Evolutionary conservation across 2,888 invertebrate species (phyloP).

Genomic region (Ormyrus nitidulus): DNA sequence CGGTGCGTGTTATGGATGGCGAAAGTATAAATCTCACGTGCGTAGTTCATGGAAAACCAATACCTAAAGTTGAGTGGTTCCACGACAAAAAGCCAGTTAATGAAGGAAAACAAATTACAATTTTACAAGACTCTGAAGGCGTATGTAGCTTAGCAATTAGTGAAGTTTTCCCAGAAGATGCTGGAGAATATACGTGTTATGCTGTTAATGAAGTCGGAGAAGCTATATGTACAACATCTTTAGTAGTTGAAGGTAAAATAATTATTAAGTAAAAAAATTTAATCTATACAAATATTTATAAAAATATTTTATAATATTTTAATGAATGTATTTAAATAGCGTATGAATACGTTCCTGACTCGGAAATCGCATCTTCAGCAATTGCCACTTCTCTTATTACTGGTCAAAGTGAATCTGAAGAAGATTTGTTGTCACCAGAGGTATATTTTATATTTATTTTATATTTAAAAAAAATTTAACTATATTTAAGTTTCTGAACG

Average conservation of each 20-base stretch:
- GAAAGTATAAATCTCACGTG: conserved; percentile 87
- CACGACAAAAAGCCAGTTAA: conserved; percentile 83
- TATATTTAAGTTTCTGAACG: neutral
- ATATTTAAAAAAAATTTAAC: conserved; percentile 42
- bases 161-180: conserved; percentile 94
- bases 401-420: conserved; percentile 84
- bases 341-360: conserved; percentile 94
- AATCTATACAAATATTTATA: neutral
- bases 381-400: conserved; percentile 77
- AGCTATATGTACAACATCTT: conserved; percentile 85
- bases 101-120: conserved; percentile 86
- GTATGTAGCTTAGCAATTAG: conserved; percentile 87
- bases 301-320: neutral
- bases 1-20: conserved; percentile 91
- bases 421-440: conserved; percentile 88
- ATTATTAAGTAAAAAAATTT: neutral
- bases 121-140: conserved; percentile 87
- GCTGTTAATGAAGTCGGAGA: conserved; percentile 90
- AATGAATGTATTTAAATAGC: conserved; percentile 77
- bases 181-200: conserved; percentile 89
- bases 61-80: conserved; percentile 88
- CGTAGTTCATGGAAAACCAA: conserved; percentile 85
- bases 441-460: conserved; percentile 74
- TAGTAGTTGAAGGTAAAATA: conserved; percentile 87
- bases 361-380: conserved; percentile 83